Conservation (phyloP, 2,113 vertebrate species). For the Halcyon malimbica region DNA sequence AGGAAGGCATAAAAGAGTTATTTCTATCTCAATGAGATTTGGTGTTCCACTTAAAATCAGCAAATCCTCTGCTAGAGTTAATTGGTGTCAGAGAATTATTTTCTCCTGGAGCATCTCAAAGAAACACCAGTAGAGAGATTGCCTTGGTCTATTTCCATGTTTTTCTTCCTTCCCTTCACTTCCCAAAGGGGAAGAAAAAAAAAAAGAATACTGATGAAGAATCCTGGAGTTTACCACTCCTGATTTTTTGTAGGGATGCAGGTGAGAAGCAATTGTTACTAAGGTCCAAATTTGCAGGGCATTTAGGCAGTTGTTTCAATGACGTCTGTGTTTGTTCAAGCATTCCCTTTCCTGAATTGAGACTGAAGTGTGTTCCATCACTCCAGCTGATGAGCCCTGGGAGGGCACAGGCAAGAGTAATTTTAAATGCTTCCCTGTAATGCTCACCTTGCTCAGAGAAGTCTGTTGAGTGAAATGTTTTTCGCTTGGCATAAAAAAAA, state of each 20-base stretch:
- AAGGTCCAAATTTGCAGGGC: background rate
- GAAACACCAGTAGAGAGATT: background rate
- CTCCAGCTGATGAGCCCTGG: background rate
- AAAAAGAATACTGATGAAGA: background rate
- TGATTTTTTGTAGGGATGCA: background rate
- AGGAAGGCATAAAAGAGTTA: constrained; percentile 7
- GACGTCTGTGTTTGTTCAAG: background rate
- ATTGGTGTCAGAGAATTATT: constrained; percentile 15
- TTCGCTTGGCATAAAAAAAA: background rate
- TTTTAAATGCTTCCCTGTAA: background rate
- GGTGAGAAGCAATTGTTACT: background rate
- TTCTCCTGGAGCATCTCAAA: background rate
- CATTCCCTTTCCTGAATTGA: background rate
- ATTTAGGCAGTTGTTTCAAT: background rate
- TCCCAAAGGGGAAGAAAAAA: background rate
- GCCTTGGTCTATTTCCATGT: background rate
- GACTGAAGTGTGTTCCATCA: background rate
- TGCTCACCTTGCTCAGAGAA: background rate
- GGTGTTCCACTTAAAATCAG: constrained; percentile 28
- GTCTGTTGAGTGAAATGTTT: background rate
- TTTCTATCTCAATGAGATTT: constrained; percentile 11
- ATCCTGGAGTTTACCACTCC: background rate
- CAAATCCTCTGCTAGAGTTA: background rate
- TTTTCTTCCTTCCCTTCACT: background rate
- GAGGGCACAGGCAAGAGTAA: background rate